Evolutionary conservation across 2,797 vertebrate genomes (phyloP).

Genomic region (Hylomyscus alleni): DNA sequence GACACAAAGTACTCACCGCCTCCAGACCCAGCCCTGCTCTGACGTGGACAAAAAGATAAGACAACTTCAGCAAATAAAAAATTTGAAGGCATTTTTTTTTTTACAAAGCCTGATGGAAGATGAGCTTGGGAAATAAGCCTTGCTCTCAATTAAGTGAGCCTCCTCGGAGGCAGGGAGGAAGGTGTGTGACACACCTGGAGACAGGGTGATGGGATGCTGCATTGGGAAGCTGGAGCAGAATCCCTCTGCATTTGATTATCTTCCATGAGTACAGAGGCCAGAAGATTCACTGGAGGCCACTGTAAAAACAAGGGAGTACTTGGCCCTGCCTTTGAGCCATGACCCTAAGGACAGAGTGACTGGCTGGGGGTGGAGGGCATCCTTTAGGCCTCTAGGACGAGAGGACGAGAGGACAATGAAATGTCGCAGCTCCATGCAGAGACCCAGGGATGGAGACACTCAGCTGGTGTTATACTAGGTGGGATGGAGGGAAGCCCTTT

Average conservation of each 20-base stretch:
- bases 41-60: conserved; percentile 60
- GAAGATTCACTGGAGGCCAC: background rate
- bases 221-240: background rate
- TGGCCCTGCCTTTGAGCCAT: background rate
- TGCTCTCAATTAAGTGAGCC: background rate
- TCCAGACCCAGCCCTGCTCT: background rate
- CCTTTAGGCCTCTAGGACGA: background rate
- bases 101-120: background rate
- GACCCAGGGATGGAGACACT: background rate
- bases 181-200: background rate
- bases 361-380: background rate
- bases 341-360: background rate
- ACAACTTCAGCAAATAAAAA: conserved; percentile 35
- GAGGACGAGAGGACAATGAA: background rate
- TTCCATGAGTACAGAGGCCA: background rate
- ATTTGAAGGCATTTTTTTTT: conserved; percentile 16
- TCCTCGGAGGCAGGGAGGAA: background rate
- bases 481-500: background rate
- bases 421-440: background rate
- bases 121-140: conserved; percentile 40
- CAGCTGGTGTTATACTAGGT: background rate
- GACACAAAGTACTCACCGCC: conserved; percentile 58
- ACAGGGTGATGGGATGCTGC: background rate
- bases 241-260: background rate
- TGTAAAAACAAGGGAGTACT: conserved; percentile 1